Percentiles rank a stretch among this genome's conserved stretches.
Evolutionary conservation across 2,113 vertebrate species (phyloP).

Genomic region (Callipepla squamata): DNA sequence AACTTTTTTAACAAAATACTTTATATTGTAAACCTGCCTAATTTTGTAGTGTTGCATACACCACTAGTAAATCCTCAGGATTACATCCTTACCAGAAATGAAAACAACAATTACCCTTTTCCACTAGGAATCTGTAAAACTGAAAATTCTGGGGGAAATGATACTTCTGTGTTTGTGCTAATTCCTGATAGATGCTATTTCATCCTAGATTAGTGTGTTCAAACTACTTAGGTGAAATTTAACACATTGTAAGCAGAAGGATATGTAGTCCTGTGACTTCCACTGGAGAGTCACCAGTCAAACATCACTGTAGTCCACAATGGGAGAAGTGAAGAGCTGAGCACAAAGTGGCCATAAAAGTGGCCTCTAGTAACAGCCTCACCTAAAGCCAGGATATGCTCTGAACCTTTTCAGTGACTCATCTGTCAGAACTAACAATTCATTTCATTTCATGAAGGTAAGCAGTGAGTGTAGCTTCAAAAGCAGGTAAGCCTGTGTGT

Average conservation of each 20-base stretch:
- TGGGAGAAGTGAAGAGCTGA: background rate
- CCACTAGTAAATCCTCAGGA: background rate
- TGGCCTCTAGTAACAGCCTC: background rate
- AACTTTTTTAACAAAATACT: rapidly evolving
- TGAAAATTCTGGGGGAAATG: background rate
- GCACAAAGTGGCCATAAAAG: background rate
- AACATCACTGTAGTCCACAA: background rate
- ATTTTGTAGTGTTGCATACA: background rate
- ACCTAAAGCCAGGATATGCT: background rate
- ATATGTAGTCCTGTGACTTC: background rate
- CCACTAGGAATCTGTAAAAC: background rate
- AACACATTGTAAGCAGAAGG: background rate
- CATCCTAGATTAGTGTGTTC: background rate
- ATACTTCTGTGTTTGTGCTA: background rate
- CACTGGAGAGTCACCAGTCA: background rate
- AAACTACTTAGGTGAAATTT: background rate
- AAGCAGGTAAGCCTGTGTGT: background rate
- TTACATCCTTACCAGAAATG: background rate
- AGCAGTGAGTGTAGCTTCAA: rapidly evolving
- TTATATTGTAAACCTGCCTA: background rate
- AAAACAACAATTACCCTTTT: background rate
- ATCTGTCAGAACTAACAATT: background rate
- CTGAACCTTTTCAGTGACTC: background rate
- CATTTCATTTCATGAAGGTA: background rate
- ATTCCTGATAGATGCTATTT: background rate